A percentile compares a stretch with the other conserved stretches of the same genome.
Evolutionary conservation across 2,888 invertebrate genomes (phyloP).

Genomic region (Tortricodes alternella): DNA sequence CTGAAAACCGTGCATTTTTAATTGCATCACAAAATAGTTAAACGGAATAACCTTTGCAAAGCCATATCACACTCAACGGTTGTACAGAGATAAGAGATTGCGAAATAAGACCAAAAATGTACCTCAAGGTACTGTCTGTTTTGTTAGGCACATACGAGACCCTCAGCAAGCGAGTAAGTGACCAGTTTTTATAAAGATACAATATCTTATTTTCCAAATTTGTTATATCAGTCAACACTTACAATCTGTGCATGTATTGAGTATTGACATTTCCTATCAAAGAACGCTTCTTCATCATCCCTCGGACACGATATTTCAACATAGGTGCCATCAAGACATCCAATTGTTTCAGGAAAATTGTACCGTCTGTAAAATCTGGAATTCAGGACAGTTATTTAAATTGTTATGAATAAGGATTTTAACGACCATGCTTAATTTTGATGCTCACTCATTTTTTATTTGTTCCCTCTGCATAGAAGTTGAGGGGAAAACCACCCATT

Average conservation of each 20-base stretch:
- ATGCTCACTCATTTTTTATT: slow-evolving; percentile 55
- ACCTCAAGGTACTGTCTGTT: too few species aligned
- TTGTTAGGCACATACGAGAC: too few species aligned
- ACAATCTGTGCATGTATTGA: slow-evolving; percentile 62
- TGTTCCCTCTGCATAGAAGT: slow-evolving; percentile 47
- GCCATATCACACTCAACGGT: too few species aligned
- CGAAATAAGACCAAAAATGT: too few species aligned
- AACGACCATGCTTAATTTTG: neutral
- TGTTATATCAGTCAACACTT: slow-evolving; percentile 34
- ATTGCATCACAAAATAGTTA: too few species aligned
- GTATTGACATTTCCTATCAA: slow-evolving; percentile 57
- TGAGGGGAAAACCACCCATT: slow-evolving; percentile 54
- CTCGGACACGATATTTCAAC: slow-evolving; percentile 60
- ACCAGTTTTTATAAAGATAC: too few species aligned
- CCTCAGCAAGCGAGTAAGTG: too few species aligned
- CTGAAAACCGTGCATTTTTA: too few species aligned
- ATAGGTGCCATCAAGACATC: slow-evolving; percentile 56
- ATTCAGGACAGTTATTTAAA: slow-evolving; percentile 10
- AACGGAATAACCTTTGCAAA: too few species aligned
- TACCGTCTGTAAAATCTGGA: slow-evolving; percentile 60
- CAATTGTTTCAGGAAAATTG: slow-evolving; percentile 61
- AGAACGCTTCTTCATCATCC: slow-evolving; percentile 63
- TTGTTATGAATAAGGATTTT: neutral
- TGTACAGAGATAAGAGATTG: too few species aligned
- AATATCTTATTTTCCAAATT: too few species aligned